Evolutionary conservation across 2,113 vertebrate species (phyloP).

Genomic region (Garra rufa): DNA sequence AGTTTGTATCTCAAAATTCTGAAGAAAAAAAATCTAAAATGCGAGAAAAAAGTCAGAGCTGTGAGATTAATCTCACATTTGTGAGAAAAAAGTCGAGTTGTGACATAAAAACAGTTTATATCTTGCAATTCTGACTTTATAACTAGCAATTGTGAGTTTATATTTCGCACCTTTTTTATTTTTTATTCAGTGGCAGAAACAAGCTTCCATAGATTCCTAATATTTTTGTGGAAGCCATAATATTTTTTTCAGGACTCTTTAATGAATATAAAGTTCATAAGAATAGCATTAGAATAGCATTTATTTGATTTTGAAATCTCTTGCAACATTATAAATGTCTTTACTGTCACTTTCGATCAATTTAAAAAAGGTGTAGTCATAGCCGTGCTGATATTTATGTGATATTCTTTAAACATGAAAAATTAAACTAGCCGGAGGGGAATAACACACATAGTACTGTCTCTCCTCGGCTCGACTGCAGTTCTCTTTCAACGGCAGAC

Average conservation of each 20-base stretch:
- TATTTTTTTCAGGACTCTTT: not conserved
- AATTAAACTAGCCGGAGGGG: not conserved
- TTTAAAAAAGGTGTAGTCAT: not conserved
- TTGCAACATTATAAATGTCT: not conserved
- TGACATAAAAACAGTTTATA: too few species aligned
- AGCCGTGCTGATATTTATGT: not conserved
- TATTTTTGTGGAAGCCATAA: not conserved
- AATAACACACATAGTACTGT: not conserved
- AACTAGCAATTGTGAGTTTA: too few species aligned
- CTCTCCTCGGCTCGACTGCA: slow-evolving; percentile 41
- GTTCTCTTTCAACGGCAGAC: slow-evolving; percentile 63
- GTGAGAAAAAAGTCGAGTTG: too few species aligned
- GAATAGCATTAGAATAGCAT: not conserved
- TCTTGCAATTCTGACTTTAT: too few species aligned
- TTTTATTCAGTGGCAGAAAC: too few species aligned
- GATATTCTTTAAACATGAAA: slow-evolving; percentile 25
- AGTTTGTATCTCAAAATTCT: too few species aligned
- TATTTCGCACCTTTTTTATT: too few species aligned
- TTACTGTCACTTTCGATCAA: not conserved
- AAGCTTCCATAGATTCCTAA: too few species aligned
- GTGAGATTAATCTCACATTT: too few species aligned
- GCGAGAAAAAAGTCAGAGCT: too few species aligned
- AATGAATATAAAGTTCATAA: not conserved
- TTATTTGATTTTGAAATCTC: not conserved
- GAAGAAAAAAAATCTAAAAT: too few species aligned